These are phyloP conservation scores for Motacilla alba DNA, from an alignment of 2,113 vertebrate species.

Conservation along the genomic window DNA sequence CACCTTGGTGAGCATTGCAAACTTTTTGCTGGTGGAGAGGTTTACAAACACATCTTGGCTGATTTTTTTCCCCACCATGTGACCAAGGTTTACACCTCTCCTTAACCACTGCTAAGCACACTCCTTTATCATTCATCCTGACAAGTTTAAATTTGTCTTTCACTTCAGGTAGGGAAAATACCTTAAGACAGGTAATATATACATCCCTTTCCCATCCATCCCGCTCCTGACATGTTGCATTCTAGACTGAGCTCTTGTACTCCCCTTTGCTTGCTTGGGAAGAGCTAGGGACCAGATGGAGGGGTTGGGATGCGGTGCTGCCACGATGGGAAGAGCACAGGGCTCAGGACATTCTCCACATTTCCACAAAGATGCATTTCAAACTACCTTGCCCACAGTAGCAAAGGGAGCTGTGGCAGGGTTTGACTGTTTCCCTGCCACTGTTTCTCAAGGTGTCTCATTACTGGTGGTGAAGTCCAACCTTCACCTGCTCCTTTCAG, in stretches of 20 bases:
- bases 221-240: fast-evolving
- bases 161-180: background rate
- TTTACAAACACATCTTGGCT: background rate
- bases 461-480: background rate
- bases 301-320: background rate
- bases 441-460: background rate
- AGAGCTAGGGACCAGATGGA: background rate
- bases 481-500: background rate
- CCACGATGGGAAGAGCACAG: background rate
- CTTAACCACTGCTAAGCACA: background rate
- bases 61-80: background rate
- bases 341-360: fast-evolving
- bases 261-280: background rate
- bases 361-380: background rate
- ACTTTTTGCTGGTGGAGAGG: background rate
- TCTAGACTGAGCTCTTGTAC: background rate
- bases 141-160: background rate
- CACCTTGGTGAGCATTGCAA: background rate
- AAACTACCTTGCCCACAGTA: background rate
- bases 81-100: background rate
- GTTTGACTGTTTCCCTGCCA: background rate
- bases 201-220: background rate
- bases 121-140: background rate
- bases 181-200: background rate
- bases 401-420: background rate